phyloP scores from a whole-genome alignment of 2,113 vertebrate species.

The Candoia aspera region DNA sequence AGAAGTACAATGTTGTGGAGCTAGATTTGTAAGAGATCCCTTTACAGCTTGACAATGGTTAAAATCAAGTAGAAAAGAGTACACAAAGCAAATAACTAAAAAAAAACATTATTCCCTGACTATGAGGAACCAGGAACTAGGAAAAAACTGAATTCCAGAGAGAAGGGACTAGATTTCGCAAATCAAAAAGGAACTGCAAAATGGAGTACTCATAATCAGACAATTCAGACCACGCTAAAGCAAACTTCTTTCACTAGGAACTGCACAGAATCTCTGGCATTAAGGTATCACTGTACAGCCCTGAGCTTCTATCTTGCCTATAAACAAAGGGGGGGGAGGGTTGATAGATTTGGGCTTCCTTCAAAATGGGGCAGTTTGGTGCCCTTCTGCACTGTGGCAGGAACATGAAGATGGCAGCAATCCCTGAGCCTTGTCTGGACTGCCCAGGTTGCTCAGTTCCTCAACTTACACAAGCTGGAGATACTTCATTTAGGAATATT shows the following conservation, averaged over 20 bases:
- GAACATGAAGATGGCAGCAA: not conserved
- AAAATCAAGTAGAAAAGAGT: not conserved
- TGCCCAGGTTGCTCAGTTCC: not conserved
- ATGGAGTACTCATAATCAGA: not conserved
- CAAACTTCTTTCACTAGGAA: not conserved
- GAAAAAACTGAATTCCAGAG: not conserved
- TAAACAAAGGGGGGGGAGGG: not conserved
- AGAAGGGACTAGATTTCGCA: not conserved
- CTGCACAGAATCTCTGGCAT: not conserved
- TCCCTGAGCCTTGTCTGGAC: not conserved
- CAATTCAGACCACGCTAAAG: not conserved
- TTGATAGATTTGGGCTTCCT: not conserved
- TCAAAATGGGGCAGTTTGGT: not conserved
- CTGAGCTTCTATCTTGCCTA: not conserved
- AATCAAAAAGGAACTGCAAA: not conserved
- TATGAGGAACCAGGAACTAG: not conserved
- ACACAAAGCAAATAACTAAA: not conserved
- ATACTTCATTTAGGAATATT: not conserved
- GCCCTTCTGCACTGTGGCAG: not conserved
- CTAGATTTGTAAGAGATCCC: not conserved
- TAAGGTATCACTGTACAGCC: not conserved
- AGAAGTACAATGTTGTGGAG: not conserved
- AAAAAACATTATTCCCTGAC: not conserved
- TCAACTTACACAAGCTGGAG: not conserved
- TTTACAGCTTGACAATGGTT: not conserved